Conservation (phyloP, 2,113 vertebrate genomes). For the Gallinago paraguaiae region DNA sequence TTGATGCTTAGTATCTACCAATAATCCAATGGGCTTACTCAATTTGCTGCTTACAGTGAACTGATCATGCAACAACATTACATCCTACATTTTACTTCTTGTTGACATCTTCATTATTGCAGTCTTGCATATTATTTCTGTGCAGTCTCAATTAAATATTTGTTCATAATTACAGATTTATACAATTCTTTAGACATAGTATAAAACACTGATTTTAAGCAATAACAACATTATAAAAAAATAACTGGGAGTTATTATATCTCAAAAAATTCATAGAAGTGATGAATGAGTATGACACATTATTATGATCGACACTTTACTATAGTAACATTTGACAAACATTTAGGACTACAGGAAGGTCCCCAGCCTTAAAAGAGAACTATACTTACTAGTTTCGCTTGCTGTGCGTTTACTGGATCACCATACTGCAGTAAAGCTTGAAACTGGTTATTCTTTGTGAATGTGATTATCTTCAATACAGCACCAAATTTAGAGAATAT, state of each 20-base stretch:
- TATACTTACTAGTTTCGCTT: conserved; percentile 92
- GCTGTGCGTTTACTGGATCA: conserved; percentile 92
- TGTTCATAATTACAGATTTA: not conserved
- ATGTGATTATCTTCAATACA: conserved; percentile 99
- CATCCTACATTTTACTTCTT: not conserved
- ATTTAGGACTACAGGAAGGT: not conserved
- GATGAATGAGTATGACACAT: not conserved
- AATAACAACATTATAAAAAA: not conserved
- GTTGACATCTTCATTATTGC: not conserved
- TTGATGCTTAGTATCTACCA: not conserved
- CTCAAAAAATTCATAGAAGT: not conserved
- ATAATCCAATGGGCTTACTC: not conserved
- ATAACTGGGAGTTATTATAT: not conserved
- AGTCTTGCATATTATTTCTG: not conserved
- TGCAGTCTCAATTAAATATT: not conserved
- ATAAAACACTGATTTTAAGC: not conserved
- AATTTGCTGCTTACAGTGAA: not conserved
- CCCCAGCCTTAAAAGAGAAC: not conserved
- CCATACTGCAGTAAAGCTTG: conserved; percentile 96
- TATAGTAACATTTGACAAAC: not conserved
- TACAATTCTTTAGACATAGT: not conserved
- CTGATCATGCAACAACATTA: not conserved
- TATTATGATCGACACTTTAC: not conserved
- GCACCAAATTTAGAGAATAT: conserved; percentile 99
- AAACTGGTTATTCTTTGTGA: conserved; percentile 99